Evolutionary conservation across 2,113 vertebrate genomes (phyloP).

Genomic region (Pluvianellus socialis): DNA sequence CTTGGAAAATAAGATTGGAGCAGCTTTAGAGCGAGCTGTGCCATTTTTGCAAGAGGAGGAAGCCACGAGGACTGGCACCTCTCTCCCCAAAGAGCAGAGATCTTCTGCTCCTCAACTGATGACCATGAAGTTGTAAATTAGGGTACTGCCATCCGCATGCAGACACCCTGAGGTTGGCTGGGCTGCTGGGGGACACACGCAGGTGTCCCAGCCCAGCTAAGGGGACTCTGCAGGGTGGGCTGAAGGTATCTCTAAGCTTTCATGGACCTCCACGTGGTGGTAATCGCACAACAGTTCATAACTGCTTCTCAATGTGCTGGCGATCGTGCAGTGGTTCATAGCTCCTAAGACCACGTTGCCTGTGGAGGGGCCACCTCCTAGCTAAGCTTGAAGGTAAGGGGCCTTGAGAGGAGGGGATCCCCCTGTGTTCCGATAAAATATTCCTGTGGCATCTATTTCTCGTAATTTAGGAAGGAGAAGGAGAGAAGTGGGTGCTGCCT

Average conservation of each 20-base stretch:
- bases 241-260: not conserved
- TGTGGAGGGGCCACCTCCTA: not conserved
- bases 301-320: not conserved
- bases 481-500: not conserved
- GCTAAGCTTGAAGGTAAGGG: not conserved
- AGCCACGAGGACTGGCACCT: fast-evolving
- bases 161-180: not conserved
- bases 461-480: not conserved
- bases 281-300: not conserved
- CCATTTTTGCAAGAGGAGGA: not conserved
- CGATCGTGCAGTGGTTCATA: not conserved
- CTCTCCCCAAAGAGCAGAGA: not conserved
- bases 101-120: not conserved
- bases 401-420: not conserved
- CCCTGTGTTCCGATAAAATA: not conserved
- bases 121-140: too few species aligned
- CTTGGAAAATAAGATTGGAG: not conserved
- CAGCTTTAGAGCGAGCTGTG: not conserved
- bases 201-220: not conserved
- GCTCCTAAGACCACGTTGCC: not conserved
- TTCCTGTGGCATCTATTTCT: not conserved
- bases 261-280: fast-evolving
- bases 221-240: not conserved
- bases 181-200: not conserved
- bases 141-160: not conserved